Conservation (phyloP, 2,113 vertebrate genomes). For the Caloenas nicobarica region DNA sequence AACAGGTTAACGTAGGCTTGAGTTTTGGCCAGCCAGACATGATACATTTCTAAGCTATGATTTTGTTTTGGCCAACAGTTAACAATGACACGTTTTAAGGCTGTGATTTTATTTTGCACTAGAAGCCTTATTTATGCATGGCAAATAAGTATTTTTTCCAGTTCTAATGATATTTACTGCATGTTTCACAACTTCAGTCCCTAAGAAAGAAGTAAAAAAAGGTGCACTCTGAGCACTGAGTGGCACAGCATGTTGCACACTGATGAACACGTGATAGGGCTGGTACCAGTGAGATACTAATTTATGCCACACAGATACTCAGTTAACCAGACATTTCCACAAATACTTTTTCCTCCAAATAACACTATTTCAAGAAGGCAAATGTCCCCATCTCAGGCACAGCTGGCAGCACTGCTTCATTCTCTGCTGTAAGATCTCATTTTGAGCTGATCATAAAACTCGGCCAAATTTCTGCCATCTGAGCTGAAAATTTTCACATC, state of each 20-base stretch:
- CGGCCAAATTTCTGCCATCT: background rate
- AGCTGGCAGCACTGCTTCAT: background rate
- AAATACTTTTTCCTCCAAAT: background rate
- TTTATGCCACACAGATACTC: background rate
- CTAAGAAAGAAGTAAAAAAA: background rate
- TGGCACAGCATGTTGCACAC: fast-evolving
- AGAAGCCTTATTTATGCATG: background rate
- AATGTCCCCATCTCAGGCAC: background rate
- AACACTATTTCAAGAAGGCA: background rate
- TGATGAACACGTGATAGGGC: background rate
- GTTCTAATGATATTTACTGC: background rate
- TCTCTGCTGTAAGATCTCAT: background rate
- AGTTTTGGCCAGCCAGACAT: background rate
- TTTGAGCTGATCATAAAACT: background rate
- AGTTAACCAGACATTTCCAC: background rate
- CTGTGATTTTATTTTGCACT: background rate
- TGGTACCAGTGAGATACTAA: background rate
- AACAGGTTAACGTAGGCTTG: background rate
- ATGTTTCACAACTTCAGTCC: background rate
- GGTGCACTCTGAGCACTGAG: background rate
- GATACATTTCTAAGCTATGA: background rate
- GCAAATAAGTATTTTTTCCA: background rate
- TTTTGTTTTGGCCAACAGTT: background rate
- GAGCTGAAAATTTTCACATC: background rate
- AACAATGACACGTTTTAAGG: background rate